Evolutionary conservation across 2,797 vertebrate species (phyloP).

Genomic region (Heterohyrax brucei): DNA sequence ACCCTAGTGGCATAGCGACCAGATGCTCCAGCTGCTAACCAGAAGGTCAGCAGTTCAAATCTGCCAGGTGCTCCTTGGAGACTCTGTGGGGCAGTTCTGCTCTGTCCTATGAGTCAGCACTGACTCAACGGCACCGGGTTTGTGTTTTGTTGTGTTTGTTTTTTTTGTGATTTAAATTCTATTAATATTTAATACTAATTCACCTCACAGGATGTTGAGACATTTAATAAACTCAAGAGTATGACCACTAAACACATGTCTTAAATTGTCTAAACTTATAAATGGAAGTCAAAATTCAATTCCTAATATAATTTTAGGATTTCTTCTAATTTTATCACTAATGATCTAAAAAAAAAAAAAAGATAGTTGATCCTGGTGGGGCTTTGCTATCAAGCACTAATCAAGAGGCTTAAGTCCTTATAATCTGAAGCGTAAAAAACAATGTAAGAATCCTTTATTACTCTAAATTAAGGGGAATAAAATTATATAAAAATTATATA

Average conservation of each 20-base stretch:
- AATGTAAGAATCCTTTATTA: background rate
- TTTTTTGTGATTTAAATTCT: background rate
- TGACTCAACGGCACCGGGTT: too few relatives aligned
- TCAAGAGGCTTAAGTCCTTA: background rate
- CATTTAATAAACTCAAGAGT: conserved; percentile 40
- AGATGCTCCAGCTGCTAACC: too few relatives aligned
- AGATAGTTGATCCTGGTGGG: background rate
- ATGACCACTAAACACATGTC: conserved; percentile 39
- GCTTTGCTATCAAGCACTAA: background rate
- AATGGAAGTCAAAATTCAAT: conserved; percentile 20
- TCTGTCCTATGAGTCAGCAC: too few relatives aligned
- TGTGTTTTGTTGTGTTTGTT: too few relatives aligned
- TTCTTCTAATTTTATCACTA: conserved; percentile 47
- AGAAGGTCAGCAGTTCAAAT: too few relatives aligned
- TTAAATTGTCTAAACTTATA: background rate
- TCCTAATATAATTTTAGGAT: background rate
- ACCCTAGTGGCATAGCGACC: too few relatives aligned
- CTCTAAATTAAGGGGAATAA: background rate
- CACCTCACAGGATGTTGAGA: background rate
- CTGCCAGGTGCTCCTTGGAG: too few relatives aligned
- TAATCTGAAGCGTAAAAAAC: conserved; percentile 12
- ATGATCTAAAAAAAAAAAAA: background rate
- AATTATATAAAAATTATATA: conserved; percentile 13
- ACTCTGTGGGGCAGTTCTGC: too few relatives aligned
- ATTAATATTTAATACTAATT: conserved; percentile 49